A percentile compares a stretch with the other conserved stretches of the same genome.
Conservation (phyloP, 1,140 invertebrate species). For the Drosophila triauraria region DNA sequence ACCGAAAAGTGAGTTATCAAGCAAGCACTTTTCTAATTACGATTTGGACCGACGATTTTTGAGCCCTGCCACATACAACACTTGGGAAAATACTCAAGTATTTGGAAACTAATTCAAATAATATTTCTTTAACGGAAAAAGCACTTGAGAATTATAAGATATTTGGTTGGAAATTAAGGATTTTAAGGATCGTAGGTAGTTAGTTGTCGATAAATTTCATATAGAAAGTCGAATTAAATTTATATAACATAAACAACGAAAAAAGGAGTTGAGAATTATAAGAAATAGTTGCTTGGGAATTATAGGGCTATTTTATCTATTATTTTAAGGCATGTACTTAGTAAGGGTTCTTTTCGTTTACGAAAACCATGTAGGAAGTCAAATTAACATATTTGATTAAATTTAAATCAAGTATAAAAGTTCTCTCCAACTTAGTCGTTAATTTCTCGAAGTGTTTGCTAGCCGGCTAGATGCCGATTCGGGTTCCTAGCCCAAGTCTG, state of each 20-base stretch:
- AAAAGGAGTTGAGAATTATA: background rate
- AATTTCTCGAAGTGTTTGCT: constrained; percentile 1
- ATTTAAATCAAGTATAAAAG: background rate
- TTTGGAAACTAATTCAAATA: background rate
- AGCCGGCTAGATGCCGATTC: constrained; percentile 13
- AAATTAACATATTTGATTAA: too few relatives aligned
- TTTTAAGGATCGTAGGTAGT: too few relatives aligned
- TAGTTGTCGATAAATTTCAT: background rate
- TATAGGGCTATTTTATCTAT: background rate
- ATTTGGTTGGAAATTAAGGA: too few relatives aligned
- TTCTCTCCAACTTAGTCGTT: background rate
- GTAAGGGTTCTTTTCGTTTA: too few relatives aligned
- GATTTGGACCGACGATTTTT: constrained; percentile 50
- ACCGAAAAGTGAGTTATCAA: constrained; percentile 75
- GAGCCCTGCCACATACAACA: background rate
- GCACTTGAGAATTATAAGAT: background rate
- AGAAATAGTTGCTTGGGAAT: background rate
- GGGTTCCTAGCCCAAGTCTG: constrained; percentile 16
- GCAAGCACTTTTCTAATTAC: constrained; percentile 82
- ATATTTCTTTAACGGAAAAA: too few relatives aligned
- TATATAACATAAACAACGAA: too few relatives aligned
- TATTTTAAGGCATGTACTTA: background rate
- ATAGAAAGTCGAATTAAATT: background rate
- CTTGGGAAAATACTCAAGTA: constrained; percentile 2
- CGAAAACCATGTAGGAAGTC: too few relatives aligned